Base-by-base conservation (phyloP, 2,797 vertebrate genomes). In the Gambelia wislizenii region DNA sequence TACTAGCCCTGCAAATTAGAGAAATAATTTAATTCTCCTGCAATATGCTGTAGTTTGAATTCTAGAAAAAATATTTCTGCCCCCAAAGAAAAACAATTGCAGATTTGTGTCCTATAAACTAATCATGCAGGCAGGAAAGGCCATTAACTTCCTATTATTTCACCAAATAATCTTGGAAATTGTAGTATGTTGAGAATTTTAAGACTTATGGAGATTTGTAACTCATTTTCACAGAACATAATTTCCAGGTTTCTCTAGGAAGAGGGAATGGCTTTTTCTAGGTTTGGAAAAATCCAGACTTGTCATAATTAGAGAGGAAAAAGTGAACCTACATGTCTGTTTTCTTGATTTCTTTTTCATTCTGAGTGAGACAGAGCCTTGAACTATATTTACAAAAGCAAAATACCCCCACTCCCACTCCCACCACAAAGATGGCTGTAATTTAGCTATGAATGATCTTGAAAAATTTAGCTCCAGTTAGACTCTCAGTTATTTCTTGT, bases 241-340 rank as follows among this genome's bases (percentile, higher is more conserved):
- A 1, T 52, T 86, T 67, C 7, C 13, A 79, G 75, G 6, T 22
- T 42, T 52, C 72, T 54, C 18, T 61, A 39, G 30, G 16, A 56
- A 44, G 6, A 76, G 16, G 39, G 30, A 85, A 44, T 10, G 20
- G 22, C 39, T 52, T 14, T 33, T 77, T 83, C 61, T 91, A 91
- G 70, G 86, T 91, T 94, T 94, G 87, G 88, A 91, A 94, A 27
- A 89, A 90, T 87, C 84, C 81, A 70, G 85, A 56, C 81, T 89
- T 85, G 83, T 59, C 30, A 92, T 83, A 44, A 92, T 47, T 20
- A 6, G 49, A 83, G 13, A 88, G 83, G 44, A 88, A 59, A 47
- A 61, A 56, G 52, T 44, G 85, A 16, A 76, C 39, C 22, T 25
- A 70, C 25, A n/a, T 10, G 1, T 85, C 67, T 87, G 61, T 84